Conservation (phyloP, 2,797 vertebrate genomes). For the Typhlichthys eigenmanni region DNA sequence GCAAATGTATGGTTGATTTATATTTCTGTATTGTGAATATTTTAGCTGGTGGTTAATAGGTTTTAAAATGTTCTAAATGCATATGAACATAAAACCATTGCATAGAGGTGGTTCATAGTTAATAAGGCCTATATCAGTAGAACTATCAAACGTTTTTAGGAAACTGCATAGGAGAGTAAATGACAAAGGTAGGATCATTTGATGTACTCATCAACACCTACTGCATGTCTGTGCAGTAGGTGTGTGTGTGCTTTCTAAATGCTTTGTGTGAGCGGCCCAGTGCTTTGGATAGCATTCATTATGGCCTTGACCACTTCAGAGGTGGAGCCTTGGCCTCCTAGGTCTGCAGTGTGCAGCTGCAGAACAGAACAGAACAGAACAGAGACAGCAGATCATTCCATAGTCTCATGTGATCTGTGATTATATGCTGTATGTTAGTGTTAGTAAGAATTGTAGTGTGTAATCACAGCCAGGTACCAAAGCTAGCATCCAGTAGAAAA, state of each 20-base stretch:
- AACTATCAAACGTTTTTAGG: neutral
- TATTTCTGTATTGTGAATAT: neutral
- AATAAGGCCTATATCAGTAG: constrained; percentile 8
- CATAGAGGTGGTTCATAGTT: neutral
- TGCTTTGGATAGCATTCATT: constrained; percentile 71
- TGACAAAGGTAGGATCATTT: constrained; percentile 1
- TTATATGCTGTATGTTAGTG: too few relatives aligned
- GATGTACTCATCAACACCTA: neutral
- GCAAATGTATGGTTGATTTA: neutral
- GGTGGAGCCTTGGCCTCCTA: constrained; percentile 83
- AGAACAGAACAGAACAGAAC: constrained; percentile 3
- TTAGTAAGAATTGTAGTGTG: too few relatives aligned
- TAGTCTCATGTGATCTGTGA: too few relatives aligned
- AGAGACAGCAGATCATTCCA: neutral
- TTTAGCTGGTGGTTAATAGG: neutral
- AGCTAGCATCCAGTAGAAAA: too few relatives aligned
- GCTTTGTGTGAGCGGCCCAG: constrained; percentile 47
- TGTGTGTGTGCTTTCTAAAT: constrained; percentile 31
- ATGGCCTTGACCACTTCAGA: constrained; percentile 82
- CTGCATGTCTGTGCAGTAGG: neutral
- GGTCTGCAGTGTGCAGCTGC: constrained; percentile 73
- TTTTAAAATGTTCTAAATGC: neutral
- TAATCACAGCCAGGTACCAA: too few relatives aligned
- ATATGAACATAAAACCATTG: constrained; percentile 12
- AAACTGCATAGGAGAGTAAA: constrained; percentile 36